A percentile compares a stretch with the other conserved stretches of the same genome.
Conservation (phyloP, 2,113 vertebrate species). For the Leucopsar rothschildi region DNA sequence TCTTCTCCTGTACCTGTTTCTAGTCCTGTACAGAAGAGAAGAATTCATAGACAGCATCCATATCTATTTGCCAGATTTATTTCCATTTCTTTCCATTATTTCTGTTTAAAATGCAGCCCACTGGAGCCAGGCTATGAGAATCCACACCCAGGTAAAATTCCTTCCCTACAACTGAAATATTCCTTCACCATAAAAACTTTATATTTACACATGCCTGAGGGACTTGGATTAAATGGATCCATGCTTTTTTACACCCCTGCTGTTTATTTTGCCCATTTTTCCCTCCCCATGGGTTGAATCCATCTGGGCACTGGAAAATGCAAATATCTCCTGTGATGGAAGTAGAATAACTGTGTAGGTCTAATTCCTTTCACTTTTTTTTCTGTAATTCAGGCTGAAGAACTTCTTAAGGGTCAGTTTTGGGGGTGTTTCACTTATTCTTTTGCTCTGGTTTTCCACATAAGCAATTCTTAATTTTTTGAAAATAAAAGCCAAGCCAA, state of each 20-base stretch:
- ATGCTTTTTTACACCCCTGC: background rate
- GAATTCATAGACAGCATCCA: background rate
- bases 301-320: too few relatives aligned
- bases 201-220: background rate
- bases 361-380: background rate
- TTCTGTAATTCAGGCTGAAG: background rate
- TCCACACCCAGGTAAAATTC: background rate
- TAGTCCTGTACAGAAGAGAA: background rate
- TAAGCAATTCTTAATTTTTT: background rate
- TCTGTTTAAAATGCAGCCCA: background rate
- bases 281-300: background rate
- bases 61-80: rapidly evolving
- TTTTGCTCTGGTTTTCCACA: background rate
- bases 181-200: background rate
- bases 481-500: background rate
- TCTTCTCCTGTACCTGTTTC: background rate
- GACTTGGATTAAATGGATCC: background rate
- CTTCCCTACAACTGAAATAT: background rate
- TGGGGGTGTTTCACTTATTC: background rate
- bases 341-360: background rate
- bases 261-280: background rate
- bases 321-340: background rate
- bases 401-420: background rate
- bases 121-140: background rate
- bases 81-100: background rate